Conservation (phyloP, 2,888 invertebrate species). For the Thelaira solivaga region DNA sequence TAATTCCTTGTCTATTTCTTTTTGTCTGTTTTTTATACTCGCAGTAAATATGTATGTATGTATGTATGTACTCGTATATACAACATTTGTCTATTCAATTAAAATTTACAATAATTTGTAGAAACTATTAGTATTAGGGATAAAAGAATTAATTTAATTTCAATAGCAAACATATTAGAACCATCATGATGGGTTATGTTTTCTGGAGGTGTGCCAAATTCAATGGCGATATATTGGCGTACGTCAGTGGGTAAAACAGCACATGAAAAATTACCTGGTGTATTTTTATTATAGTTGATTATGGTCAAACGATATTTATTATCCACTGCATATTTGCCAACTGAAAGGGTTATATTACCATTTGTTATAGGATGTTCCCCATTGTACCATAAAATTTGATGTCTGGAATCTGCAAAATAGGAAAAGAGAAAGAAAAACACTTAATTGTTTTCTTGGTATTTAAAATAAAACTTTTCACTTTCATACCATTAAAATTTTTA, state of each 20-base stretch:
- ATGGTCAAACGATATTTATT: constrained; percentile 51
- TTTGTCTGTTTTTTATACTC: constrained; percentile 4
- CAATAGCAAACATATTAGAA: neutral
- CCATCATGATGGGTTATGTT: constrained; percentile 40
- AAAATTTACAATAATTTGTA: constrained; percentile 27
- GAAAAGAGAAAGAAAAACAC: neutral
- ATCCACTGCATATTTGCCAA: constrained; percentile 45
- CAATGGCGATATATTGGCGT: constrained; percentile 43
- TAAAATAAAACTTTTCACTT: no score
- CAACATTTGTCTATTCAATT: neutral
- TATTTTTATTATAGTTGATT: constrained; percentile 36
- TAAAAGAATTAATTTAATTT: constrained; percentile 14
- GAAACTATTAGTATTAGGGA: constrained; percentile 20
- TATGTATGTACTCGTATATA: no score
- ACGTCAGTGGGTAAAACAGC: constrained; percentile 39
- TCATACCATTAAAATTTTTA: constrained; percentile 48
- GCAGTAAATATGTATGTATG: no score
- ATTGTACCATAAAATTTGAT: constrained; percentile 54
- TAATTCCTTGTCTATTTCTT: neutral
- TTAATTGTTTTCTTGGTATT: no score
- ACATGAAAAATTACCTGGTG: constrained; percentile 47
- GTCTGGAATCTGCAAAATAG: constrained; percentile 21
- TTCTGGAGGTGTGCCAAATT: constrained; percentile 51
- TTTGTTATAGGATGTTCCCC: constrained; percentile 42
- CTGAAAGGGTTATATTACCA: constrained; percentile 46